These are phyloP conservation scores for Adelges cooleyi DNA, from an alignment of 1,140 invertebrate species.

Conservation along the genomic window DNA sequence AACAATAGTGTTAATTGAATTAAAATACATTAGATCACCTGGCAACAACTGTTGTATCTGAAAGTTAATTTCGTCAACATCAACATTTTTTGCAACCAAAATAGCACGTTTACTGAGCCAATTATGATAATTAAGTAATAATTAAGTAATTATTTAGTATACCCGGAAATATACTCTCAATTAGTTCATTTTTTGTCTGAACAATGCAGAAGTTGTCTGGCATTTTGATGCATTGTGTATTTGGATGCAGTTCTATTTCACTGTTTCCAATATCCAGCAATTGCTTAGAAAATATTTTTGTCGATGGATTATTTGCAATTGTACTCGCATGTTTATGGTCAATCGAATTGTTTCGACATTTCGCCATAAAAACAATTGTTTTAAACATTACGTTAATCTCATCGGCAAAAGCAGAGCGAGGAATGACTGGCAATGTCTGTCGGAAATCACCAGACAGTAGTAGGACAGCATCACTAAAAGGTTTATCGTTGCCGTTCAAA, in stretches of 20 bases:
- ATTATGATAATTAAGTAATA: too few relatives aligned
- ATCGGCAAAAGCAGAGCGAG: slow-evolving; percentile 34
- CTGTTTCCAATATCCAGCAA: not conserved
- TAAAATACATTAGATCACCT: too few relatives aligned
- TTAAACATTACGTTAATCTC: slow-evolving; percentile 37
- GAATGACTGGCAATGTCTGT: slow-evolving; percentile 38
- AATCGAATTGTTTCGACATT: slow-evolving; percentile 26
- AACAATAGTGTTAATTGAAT: too few relatives aligned
- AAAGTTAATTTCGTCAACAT: not conserved
- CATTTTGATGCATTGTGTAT: not conserved
- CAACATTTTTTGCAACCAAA: not conserved
- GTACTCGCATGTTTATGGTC: not conserved
- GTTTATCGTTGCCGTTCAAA: not conserved
- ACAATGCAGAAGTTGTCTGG: not conserved
- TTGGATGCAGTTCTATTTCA: not conserved
- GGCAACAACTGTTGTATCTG: too few relatives aligned
- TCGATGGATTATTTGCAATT: not conserved
- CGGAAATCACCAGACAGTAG: slow-evolving; percentile 38
- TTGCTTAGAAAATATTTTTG: slow-evolving; percentile 6
- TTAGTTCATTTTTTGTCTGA: not conserved
- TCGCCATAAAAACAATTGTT: slow-evolving; percentile 34
- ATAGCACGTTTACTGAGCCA: slow-evolving; percentile 2
- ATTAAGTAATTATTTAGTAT: slow-evolving; percentile 9
- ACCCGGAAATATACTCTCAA: not conserved
- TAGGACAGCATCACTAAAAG: slow-evolving; percentile 33